A percentile compares a stretch with the other conserved stretches of the same genome.
Evolutionary conservation across 2,797 vertebrate species (phyloP).

Genomic region (Tenualosa thibaudeaui): DNA sequence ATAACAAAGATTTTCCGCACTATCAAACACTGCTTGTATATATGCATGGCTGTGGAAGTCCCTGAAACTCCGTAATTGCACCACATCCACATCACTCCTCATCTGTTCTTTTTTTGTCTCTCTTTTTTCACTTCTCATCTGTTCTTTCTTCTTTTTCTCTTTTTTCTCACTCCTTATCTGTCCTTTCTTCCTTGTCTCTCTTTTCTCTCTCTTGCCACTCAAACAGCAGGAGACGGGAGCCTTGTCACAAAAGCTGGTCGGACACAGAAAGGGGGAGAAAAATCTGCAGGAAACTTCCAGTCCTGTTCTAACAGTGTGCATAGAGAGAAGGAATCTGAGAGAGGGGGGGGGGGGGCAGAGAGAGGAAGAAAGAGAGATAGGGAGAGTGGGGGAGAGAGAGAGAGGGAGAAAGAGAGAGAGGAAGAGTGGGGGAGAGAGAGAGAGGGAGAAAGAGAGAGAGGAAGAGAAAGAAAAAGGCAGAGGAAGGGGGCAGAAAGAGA

Average conservation of each 20-base stretch:
- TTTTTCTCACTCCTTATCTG: neutral
- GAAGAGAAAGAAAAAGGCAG: neutral
- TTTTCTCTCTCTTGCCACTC: conserved; percentile 7
- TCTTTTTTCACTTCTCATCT: conserved; percentile 8
- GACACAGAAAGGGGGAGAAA: neutral
- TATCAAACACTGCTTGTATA: neutral
- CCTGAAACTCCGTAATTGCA: neutral
- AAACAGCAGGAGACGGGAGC: neutral
- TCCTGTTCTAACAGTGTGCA: neutral
- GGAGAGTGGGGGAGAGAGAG: no score
- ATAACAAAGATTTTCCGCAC: neutral
- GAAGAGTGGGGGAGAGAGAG: neutral
- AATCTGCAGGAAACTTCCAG: neutral
- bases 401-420: neutral
- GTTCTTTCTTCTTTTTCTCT: conserved; percentile 16
- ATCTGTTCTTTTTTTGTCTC: conserved; percentile 21
- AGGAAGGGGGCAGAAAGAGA: neutral
- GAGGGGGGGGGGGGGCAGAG: no score
- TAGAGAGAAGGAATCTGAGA: no score
- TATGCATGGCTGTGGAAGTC: neutral
- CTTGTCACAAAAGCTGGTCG: neutral
- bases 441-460: neutral
- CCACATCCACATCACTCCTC: conserved; percentile 8
- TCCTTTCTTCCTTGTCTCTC: conserved; percentile 20
- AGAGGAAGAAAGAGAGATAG: neutral